Base-by-base conservation (phyloP, 2,888 invertebrate species). In the Homarus gammarus region DNA sequence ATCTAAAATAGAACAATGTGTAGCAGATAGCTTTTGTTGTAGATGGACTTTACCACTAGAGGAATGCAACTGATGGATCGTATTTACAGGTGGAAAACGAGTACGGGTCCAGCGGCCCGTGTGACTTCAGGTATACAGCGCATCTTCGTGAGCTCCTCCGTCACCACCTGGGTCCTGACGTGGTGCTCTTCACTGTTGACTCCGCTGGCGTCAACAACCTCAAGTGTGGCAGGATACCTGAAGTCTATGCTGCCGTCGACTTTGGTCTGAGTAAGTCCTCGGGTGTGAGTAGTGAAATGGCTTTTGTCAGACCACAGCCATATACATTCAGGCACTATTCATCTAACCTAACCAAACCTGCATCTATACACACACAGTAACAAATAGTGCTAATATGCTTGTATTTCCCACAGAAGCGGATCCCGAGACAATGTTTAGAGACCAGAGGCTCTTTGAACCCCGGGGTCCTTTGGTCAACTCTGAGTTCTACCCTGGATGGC, bases 401-500 rank as follows among this genome's bases (percentile, higher is more conserved):
- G n/a, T 51, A 15, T 22, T 22, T 5, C 15, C 0, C 31, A 27
- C 77, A 78, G 78, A 12, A 18, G 51, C 51, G 38, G 72, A 89
- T 38, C 49, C 78, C 33, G 64, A 61, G 31, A 73, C 64, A 22
- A 64, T 81, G n/a, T 89, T 89, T 56, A 75, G 31, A 6, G 68
- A 51, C 15, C 94, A 95, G 92, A 93, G 95, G 88, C 93, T 94
- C 51, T 94, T 93, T 92, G 94, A 95, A 92, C 94, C 94, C 0
- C 92, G 95, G 88, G 98, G 98, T 0, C 98, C 98, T 0, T 93
- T 97, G 75, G 97, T 98, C 89, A 98, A 98, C 94, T 97, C 97
- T 0, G 98, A 98, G 94, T 98, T 95, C 94, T 99, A 98, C 94
- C 96, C 97, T 0, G 98, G 98, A 2, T 98, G 98, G 98, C 94